Evolutionary conservation across 2,113 vertebrate species (phyloP).

Genomic region (Phaethon lepturus): DNA sequence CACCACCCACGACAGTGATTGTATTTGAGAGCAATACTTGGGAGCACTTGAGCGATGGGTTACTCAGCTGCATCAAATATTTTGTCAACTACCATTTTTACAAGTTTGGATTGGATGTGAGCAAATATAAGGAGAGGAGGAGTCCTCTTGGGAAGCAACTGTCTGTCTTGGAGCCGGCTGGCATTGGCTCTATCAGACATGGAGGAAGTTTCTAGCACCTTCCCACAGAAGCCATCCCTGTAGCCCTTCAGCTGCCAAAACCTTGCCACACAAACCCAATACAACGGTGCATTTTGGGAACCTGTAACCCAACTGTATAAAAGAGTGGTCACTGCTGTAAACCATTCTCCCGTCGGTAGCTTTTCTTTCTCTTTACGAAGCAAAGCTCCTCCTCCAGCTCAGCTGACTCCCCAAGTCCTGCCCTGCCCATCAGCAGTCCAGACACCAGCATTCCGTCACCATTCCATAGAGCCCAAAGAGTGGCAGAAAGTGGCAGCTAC

Average conservation of each 20-base stretch:
- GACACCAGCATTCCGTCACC: background rate
- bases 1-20: conserved; percentile 49
- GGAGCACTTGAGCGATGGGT: conserved; percentile 68
- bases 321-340: background rate
- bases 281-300: background rate
- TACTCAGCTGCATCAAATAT: conserved; percentile 73
- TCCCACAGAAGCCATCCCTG: too few relatives aligned
- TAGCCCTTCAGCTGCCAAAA: too few relatives aligned
- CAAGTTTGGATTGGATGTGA: conserved; percentile 82
- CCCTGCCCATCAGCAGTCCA: background rate
- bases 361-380: background rate
- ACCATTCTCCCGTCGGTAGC: background rate
- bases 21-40: conserved; percentile 66
- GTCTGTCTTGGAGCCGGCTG: too few relatives aligned
- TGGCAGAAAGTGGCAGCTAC: background rate
- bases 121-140: background rate
- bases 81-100: conserved; percentile 81
- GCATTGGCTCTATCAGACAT: too few relatives aligned
- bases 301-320: background rate
- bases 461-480: background rate
- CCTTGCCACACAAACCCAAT: too few relatives aligned
- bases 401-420: accelerated
- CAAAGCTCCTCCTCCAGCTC: background rate
- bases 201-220: too few relatives aligned
- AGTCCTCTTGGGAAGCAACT: background rate